Percentiles rank a stretch among this genome's conserved stretches.
Evolutionary conservation across 2,797 vertebrate species (phyloP).

Genomic region (Sternarchorhynchus goeldii): DNA sequence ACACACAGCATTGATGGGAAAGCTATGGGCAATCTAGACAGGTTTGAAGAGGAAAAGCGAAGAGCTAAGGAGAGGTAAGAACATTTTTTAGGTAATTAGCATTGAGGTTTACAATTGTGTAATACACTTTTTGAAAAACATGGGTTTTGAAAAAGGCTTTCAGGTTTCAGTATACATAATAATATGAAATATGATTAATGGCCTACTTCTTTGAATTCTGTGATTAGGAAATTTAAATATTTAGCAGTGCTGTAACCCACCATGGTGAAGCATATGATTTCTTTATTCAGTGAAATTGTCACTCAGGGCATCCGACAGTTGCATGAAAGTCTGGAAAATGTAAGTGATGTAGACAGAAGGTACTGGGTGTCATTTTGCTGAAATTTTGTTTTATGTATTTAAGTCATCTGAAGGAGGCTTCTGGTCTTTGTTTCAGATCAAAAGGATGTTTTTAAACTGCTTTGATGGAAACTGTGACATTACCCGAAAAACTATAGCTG

Average conservation of each 20-base stretch:
- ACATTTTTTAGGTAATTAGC: slow-evolving; percentile 11
- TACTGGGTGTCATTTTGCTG: neutral
- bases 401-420: neutral
- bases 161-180: slow-evolving; percentile 4
- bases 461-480: slow-evolving; percentile 67
- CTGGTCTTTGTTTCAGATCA: slow-evolving; percentile 66
- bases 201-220: slow-evolving; percentile 31
- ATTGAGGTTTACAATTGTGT: too few relatives aligned
- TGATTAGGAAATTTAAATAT: neutral
- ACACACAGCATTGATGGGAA: slow-evolving; percentile 68
- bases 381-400: neutral
- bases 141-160: too few relatives aligned
- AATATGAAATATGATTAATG: neutral
- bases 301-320: slow-evolving; percentile 75
- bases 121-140: too few relatives aligned
- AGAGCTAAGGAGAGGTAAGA: slow-evolving; percentile 85
- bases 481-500: slow-evolving; percentile 63
- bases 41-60: slow-evolving; percentile 87
- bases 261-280: slow-evolving; percentile 35
- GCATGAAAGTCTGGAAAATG: slow-evolving; percentile 80
- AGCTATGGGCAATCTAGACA: slow-evolving; percentile 77
- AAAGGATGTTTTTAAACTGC: slow-evolving; percentile 61
- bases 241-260: neutral
- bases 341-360: slow-evolving; percentile 69
- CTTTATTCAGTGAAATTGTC: slow-evolving; percentile 79